Conservation (phyloP, 2,888 invertebrate genomes). For the Deilephila porcellus region DNA sequence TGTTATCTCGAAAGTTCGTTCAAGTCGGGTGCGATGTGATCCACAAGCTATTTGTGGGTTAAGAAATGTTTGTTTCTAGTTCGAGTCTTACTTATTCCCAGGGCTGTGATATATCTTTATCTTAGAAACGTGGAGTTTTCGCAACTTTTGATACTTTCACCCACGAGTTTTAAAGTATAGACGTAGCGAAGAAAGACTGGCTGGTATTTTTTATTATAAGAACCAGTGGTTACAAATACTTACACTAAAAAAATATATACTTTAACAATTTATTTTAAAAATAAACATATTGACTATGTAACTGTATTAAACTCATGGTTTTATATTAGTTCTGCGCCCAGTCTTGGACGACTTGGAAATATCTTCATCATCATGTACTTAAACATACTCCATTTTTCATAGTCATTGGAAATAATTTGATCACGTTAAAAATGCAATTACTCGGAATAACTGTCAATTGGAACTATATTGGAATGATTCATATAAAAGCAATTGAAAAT, state of each 20-base stretch:
- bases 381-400: neutral
- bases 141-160: no score
- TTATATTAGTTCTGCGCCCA: no score
- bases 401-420: neutral
- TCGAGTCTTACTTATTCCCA: neutral
- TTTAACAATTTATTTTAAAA: no score
- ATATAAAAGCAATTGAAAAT: conserved; percentile 10
- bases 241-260: no score
- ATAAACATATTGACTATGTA: no score
- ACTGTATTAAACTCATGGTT: no score
- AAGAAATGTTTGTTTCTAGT: neutral
- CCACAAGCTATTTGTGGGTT: conserved; percentile 7
- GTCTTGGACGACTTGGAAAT: no score
- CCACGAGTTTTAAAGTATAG: no score
- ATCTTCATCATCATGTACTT: no score
- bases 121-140: neutral
- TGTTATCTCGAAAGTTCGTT: conserved; percentile 18
- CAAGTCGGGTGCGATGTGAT: neutral
- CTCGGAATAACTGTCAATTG: neutral
- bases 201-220: no score
- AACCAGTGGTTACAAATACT: no score
- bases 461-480: neutral
- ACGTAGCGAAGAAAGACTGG: no score
- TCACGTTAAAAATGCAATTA: neutral
- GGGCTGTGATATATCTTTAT: neutral